Base-by-base conservation (phyloP, 2,888 invertebrate species). In the Thera obeliscata region DNA sequence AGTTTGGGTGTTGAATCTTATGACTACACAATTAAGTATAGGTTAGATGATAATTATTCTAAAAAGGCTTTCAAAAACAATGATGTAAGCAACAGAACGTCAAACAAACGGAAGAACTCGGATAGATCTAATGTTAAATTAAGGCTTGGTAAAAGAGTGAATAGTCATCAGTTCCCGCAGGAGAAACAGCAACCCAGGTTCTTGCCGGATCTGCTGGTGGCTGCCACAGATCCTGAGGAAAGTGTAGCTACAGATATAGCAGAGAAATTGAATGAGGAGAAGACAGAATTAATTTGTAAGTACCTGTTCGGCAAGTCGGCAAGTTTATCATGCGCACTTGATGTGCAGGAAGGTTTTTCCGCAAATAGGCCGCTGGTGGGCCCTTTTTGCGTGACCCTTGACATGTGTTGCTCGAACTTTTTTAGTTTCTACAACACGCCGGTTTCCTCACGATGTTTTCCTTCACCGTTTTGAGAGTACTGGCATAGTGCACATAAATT, bases 1-100 rank as follows among this genome's bases (percentile, higher is more conserved):
- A 83, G 94, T 94, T 85, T 96, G 95, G 90, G 96, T 83, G 96
- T 97, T 61, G 97, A 97, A 88, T 96, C 95, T 85, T 97, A 97
- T 87, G 96, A 96, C 87, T 96, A 96, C 84, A 95, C 95, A 50
- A 87, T 95, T 76, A 95, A 94, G 78, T 95, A 95, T 87, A 94
- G 95, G 74, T 89, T 95, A 73, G 95, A 95, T 76, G 94, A 93
- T 83, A 81, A 86, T 61, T 90, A 84, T 82, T 78, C 89, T 73
- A 91, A 89, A 74, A 91, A 90, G 75, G 80, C 88, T 65, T 92
- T 91, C 78, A 82, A 82, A 56, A 79, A 75, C 79, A 85, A 77
- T 75, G 81, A 81, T 80, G 80, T 81, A 58, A 80, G 66, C 71
- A 82, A 88, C 41, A 77, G 80, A 1, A 75, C 81, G 58, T 87